Evolutionary conservation across 1,140 invertebrate species (phyloP).

Genomic region (Anastrepha obliqua): DNA sequence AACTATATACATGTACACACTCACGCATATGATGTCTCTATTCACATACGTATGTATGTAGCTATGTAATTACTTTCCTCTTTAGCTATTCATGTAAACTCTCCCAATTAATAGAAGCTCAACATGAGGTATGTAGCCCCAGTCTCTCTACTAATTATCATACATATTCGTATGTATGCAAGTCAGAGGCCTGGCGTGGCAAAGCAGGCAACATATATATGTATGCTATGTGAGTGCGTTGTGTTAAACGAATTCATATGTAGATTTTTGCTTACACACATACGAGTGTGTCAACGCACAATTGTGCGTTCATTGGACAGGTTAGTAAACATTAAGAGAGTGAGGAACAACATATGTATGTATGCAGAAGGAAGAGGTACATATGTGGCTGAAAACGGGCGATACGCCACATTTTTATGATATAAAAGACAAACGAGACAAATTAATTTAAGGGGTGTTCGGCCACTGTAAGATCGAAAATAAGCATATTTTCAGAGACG

Average conservation of each 20-base stretch:
- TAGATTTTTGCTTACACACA: background rate
- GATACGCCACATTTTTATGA: no score
- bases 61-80: background rate
- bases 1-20: no score
- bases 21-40: no score
- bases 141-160: background rate
- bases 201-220: background rate
- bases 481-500: no score
- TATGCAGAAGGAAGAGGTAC: background rate
- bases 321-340: background rate
- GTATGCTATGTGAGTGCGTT: background rate
- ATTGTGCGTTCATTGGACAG: background rate
- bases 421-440: no score
- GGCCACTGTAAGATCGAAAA: no score
- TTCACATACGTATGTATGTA: background rate
- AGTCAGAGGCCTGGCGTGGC: background rate
- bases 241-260: background rate
- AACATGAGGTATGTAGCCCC: background rate
- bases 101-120: background rate
- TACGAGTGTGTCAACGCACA: background rate
- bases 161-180: background rate
- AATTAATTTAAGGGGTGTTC: no score
- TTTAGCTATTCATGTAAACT: no score
- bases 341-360: background rate
- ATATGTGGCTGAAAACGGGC: no score